These are phyloP conservation scores for Pseudoatta argentina DNA, from an alignment of 1,140 invertebrate genomes.

Conservation along the genomic window DNA sequence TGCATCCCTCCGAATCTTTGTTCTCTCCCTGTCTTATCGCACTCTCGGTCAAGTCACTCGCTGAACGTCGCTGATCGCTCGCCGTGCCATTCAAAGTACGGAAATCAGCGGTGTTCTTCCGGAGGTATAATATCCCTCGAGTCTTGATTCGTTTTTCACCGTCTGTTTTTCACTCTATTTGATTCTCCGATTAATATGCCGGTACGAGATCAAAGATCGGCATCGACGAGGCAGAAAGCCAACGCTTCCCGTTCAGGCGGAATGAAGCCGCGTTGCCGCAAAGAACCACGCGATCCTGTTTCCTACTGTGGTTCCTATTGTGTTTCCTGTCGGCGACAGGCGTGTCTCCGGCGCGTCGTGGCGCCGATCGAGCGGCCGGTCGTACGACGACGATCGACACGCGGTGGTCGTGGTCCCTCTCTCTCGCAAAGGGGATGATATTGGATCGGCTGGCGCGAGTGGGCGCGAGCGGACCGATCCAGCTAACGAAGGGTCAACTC, in stretches of 20 bases:
- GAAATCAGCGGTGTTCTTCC: neutral
- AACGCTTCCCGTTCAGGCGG: neutral
- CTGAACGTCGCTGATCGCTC: neutral
- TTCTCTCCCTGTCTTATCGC: constrained; percentile 31
- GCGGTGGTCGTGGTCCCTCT: neutral
- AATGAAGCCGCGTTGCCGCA: neutral
- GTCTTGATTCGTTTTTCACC: neutral
- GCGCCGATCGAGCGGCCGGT: constrained; percentile 19
- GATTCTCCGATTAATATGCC: neutral
- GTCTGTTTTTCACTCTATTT: neutral
- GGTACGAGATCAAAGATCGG: neutral
- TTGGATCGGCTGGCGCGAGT: constrained; percentile 11
- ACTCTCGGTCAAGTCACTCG: constrained; percentile 21
- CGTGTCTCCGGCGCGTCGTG: constrained; percentile 44
- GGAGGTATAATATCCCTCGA: neutral
- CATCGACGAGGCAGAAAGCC: neutral
- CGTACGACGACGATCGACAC: constrained; percentile 14
- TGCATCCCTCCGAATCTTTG: constrained; percentile 20
- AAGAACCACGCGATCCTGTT: neutral
- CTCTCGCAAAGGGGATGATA: constrained; percentile 1
- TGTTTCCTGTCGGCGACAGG: constrained; percentile 26
- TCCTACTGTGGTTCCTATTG: neutral
- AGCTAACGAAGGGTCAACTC: constrained; percentile 57
- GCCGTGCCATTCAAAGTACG: neutral
- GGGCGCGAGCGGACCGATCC: neutral